Conservation (phyloP, 2,797 vertebrate species). For the Thunnus albacares region DNA sequence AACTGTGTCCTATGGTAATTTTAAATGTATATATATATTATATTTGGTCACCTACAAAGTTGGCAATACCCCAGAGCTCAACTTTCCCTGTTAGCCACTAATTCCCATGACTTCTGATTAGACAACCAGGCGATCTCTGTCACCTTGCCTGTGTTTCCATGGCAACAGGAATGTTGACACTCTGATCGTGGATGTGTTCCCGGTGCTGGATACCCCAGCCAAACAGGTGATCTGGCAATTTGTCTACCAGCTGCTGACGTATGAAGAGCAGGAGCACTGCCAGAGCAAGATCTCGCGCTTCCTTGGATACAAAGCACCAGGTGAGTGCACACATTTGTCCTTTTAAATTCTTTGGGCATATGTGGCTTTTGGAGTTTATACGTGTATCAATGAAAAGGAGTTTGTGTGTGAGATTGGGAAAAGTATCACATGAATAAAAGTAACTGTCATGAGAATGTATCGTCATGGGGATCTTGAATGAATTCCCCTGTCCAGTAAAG, state of each 20-base stretch:
- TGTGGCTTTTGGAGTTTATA: neutral
- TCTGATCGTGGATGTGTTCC: slow-evolving; percentile 96
- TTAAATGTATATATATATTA: too few relatives aligned
- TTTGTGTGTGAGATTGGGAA: neutral
- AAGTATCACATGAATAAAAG: too few relatives aligned
- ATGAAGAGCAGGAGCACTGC: slow-evolving; percentile 97
- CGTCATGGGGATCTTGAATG: neutral
- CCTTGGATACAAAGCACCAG: slow-evolving; percentile 91
- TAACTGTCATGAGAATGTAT: neutral
- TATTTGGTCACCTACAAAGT: neutral
- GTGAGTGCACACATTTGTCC: slow-evolving; percentile 51
- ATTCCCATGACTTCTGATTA: slow-evolving; percentile 9
- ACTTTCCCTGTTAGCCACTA: neutral
- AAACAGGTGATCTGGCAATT: slow-evolving; percentile 99
- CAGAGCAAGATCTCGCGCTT: slow-evolving; percentile 97
- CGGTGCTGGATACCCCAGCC: slow-evolving; percentile 96
- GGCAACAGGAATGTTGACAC: slow-evolving; percentile 95
- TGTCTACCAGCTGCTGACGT: slow-evolving; percentile 97
- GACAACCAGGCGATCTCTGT: slow-evolving; percentile 32
- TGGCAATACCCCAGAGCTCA: neutral
- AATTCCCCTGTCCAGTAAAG: slow-evolving; percentile 21
- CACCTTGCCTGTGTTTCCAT: slow-evolving; percentile 58
- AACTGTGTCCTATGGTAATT: neutral
- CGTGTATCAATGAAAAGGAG: neutral
- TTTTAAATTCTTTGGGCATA: neutral